Evolutionary conservation across 1,140 invertebrate genomes (phyloP), one percentile per base, ranked within the genome.

Genomic region (Trachymyrmex septentrionalis): DNA sequence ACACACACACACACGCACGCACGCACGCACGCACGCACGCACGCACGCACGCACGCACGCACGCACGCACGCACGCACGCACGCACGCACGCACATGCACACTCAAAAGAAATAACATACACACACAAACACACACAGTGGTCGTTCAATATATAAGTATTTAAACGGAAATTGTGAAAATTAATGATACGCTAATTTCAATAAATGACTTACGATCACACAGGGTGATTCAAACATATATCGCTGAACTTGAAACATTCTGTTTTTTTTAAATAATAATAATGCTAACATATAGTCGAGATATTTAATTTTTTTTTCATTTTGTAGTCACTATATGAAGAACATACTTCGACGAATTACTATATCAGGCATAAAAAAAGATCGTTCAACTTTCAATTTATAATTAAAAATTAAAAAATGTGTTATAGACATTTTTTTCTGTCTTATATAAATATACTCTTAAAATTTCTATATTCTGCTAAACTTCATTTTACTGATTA

Each of bases 201-300:
- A 4, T 64, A 30, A 66, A 67, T 10, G 30, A 77, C 16, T 76
- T 63, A 59, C 57, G 16, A 81, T 5, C n/a, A 9, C 44, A 81
- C 64, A 81, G 64, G 7, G 50, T 27, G 30, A 44, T 69, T 81
- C 63, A 81, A 81, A 69, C 30, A 38, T 78, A 55, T 55, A 64
- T 27, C 77, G 10, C n/a, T 21, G 3, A 55, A 57, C 5, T 69
- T 38, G n/a, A n/a, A 2, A 55, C 2, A 69, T 38, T 34, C 3
- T 38, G 12, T 69, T 80, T 9, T 66, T 30, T 30, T 10, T 3
- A 12, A 55, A 77, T 57, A 38, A 75, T 44, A 14, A 24, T 34
- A 48, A 14, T 16, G 1, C 4, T 50, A 14, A 14, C 16, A 50
- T 21, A 38, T 19, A 44, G 2, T 3, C n/a, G 6, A 53, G 7